Conservation (phyloP, 2,888 invertebrate species). For the Caenorhabditis afra region DNA sequence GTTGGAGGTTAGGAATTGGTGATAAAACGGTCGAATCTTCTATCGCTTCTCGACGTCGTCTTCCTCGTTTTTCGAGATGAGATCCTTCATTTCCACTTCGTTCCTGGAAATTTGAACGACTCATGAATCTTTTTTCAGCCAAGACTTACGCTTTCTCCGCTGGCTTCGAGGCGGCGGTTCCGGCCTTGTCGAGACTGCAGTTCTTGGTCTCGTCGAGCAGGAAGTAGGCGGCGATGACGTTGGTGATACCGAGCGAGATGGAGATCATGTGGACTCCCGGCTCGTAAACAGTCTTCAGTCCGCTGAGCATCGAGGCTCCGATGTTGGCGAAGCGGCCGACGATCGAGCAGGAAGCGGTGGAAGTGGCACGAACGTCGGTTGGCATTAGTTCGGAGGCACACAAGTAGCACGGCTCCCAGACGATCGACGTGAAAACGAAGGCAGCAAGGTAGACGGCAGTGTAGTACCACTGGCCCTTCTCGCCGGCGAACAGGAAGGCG, state of each 20-base stretch:
- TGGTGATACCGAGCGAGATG: constrained; percentile 59
- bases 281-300: constrained; percentile 67
- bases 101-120: constrained; percentile 33
- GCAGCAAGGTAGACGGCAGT: constrained; percentile 65
- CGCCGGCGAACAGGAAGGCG: constrained; percentile 59
- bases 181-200: constrained; percentile 67
- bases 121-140: no score
- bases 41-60: constrained; percentile 58
- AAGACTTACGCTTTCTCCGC: constrained; percentile 42
- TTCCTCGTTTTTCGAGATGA: constrained; percentile 39
- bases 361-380: constrained; percentile 69
- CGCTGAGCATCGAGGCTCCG: constrained; percentile 65
- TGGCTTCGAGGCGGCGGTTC: constrained; percentile 33
- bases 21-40: neutral
- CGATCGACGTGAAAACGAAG: constrained; percentile 69
- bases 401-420: constrained; percentile 69
- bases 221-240: constrained; percentile 61
- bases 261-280: constrained; percentile 71
- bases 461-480: constrained; percentile 69
- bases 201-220: constrained; percentile 67
- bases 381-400: constrained; percentile 69
- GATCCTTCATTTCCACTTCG: constrained; percentile 57
- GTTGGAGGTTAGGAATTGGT: neutral
- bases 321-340: constrained; percentile 68
- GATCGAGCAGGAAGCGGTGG: constrained; percentile 68